phyloP scores from a whole-genome alignment of 1,140 invertebrate species.

The Brachionus paranguensis region DNA sequence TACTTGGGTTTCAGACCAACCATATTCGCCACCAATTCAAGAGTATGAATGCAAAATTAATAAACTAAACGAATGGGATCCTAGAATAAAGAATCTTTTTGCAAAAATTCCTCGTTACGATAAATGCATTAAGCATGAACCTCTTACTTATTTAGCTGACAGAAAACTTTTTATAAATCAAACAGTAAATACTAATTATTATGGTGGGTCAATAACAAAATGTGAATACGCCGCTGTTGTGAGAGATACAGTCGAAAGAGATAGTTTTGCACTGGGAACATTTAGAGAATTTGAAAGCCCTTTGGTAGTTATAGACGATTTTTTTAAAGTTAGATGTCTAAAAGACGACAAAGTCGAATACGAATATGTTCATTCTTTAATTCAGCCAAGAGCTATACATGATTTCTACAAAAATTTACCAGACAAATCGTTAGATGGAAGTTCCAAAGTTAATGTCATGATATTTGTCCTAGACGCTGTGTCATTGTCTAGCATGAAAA shows the following conservation, averaged over 20 bases:
- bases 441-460: background rate
- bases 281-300: background rate
- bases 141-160: background rate
- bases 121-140: background rate
- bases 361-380: constrained; percentile 32
- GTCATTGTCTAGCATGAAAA: background rate
- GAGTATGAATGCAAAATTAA: background rate
- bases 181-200: constrained; percentile 14
- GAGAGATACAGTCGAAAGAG: background rate
- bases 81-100: background rate
- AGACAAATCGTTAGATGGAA: background rate
- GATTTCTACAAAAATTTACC: background rate
- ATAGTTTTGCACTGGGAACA: background rate
- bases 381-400: background rate
- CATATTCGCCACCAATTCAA: background rate
- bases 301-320: background rate
- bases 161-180: background rate
- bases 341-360: background rate
- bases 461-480: constrained; percentile 16
- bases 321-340: constrained; percentile 31
- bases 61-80: constrained; percentile 11
- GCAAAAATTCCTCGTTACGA: background rate
- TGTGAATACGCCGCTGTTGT: background rate
- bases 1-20: background rate
- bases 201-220: background rate